These are phyloP conservation scores for Catagonus wagneri DNA, from an alignment of 2,113 vertebrate genomes.

Conservation along the genomic window DNA sequence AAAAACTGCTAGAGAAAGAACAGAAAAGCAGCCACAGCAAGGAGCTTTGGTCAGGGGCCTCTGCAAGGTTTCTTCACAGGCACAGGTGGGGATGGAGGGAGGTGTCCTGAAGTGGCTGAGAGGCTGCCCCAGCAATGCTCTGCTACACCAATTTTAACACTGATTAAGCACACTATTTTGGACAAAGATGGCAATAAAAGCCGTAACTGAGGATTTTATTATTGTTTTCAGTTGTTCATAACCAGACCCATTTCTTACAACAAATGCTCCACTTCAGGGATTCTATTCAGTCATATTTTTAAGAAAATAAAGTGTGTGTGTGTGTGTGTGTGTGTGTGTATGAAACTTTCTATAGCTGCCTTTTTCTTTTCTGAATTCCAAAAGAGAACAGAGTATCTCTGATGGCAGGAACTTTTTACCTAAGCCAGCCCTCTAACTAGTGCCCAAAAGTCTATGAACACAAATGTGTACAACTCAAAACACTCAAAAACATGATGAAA, in stretches of 20 bases:
- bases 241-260: not conserved
- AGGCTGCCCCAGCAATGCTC: not conserved
- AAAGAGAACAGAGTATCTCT: not conserved
- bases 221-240: constrained; percentile 21
- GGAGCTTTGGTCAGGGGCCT: not conserved
- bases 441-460: not conserved
- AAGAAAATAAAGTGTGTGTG: not conserved
- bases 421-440: not conserved
- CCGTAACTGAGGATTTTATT: not conserved
- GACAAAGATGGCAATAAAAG: not conserved
- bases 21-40: not conserved
- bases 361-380: constrained; percentile 38
- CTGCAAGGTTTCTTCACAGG: not conserved
- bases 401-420: not conserved
- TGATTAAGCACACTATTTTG: not conserved
- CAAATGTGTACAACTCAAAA: not conserved
- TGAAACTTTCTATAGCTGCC: not conserved
- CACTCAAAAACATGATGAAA: not conserved
- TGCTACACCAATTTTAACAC: not conserved
- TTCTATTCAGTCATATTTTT: constrained; percentile 40
- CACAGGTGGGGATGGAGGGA: not conserved
- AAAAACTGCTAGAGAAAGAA: not conserved
- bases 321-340: too few species aligned
- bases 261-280: constrained; percentile 1
- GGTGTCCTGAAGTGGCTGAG: not conserved